Evolutionary conservation across 2,888 invertebrate genomes (phyloP).

Genomic region (Rhingia campestris): DNA sequence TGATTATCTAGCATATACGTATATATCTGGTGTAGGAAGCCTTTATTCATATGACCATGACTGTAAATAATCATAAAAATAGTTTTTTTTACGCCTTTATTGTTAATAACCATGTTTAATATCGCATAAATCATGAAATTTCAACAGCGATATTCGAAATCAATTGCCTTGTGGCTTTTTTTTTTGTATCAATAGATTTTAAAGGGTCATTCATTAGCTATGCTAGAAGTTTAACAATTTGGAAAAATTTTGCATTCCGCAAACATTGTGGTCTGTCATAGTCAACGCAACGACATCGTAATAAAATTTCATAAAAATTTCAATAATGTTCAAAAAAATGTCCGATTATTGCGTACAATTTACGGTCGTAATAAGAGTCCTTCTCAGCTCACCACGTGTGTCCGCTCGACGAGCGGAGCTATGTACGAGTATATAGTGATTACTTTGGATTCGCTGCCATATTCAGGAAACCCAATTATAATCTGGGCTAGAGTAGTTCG

Average conservation of each 20-base stretch:
- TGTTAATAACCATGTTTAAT: conserved; percentile 27
- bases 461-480: too few relatives aligned
- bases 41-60: conserved; percentile 24
- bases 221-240: too few relatives aligned
- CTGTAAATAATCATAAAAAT: conserved; percentile 21
- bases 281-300: too few relatives aligned
- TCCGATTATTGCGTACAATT: too few relatives aligned
- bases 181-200: neutral
- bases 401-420: too few relatives aligned
- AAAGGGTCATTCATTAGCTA: neutral
- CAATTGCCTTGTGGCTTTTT: neutral
- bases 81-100: conserved; percentile 15
- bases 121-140: conserved; percentile 47
- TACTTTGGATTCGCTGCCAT: too few relatives aligned
- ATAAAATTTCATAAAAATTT: neutral
- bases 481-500: too few relatives aligned
- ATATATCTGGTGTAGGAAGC: conserved; percentile 6
- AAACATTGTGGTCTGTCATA: too few relatives aligned
- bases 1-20: conserved; percentile 44
- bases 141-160: conserved; percentile 26
- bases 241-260: too few relatives aligned
- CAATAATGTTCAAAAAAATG: too few relatives aligned
- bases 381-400: neutral
- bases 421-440: too few relatives aligned
- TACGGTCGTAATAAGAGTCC: too few relatives aligned